Conservation (phyloP, 2,888 invertebrate genomes). For the Zootermopsis nevadensis region DNA sequence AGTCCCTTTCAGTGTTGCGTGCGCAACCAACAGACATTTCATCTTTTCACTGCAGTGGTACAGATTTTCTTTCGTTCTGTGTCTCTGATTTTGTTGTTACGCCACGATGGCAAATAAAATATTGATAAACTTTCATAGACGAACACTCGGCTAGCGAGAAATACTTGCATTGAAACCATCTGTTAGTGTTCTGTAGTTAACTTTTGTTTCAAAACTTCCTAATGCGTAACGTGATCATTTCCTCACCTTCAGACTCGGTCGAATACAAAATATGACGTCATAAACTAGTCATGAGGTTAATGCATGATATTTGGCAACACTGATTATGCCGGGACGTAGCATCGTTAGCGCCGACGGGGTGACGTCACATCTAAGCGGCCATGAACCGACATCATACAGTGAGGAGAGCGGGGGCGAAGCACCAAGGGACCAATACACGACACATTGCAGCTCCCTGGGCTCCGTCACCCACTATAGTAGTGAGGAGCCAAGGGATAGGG, state of each 20-base stretch:
- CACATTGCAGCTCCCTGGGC: background rate
- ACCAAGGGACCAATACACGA: background rate
- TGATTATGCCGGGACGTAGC: background rate
- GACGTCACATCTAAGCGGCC: background rate
- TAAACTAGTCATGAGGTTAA: background rate
- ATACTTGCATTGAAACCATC: too few species aligned
- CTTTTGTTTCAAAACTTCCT: too few species aligned
- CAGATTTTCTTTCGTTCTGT: too few species aligned
- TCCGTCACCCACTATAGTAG: background rate
- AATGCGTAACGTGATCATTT: background rate
- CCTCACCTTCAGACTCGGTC: background rate
- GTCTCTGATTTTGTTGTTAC: too few species aligned
- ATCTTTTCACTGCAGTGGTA: too few species aligned
- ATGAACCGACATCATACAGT: background rate
- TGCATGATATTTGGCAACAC: conserved; percentile 3
- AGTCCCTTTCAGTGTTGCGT: too few species aligned
- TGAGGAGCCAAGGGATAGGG: background rate
- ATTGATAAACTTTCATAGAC: too few species aligned
- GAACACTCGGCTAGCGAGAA: too few species aligned
- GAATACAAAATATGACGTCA: background rate
- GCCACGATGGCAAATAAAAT: too few species aligned
- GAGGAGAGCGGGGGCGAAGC: background rate
- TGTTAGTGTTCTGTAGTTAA: too few species aligned
- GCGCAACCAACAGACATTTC: too few species aligned
- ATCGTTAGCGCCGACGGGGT: conserved; percentile 1